These are phyloP conservation scores for Drosophila colorata DNA, from an alignment of 2,888 invertebrate genomes.

Conservation along the genomic window DNA sequence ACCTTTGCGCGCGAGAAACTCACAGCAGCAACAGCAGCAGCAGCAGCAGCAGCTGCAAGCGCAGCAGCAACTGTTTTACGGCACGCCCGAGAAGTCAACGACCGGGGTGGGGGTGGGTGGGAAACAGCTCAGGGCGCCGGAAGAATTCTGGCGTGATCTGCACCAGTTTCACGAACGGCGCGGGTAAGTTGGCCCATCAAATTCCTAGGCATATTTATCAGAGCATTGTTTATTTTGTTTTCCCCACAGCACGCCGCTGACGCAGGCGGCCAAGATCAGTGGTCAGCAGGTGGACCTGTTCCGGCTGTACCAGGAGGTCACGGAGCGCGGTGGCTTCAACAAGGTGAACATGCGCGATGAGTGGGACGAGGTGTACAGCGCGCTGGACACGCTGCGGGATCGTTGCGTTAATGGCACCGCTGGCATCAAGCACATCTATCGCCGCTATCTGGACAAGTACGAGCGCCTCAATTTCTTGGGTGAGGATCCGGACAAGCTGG, in stretches of 20 bases:
- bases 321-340: constrained; percentile 96
- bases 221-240: not conserved
- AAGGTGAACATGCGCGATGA: constrained; percentile 97
- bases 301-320: constrained; percentile 95
- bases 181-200: constrained; percentile 89
- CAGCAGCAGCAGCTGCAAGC: constrained; percentile 34
- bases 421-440: constrained; percentile 93
- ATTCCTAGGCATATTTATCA: not conserved
- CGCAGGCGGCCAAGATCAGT: constrained; percentile 91
- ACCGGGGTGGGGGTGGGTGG: constrained; percentile 35
- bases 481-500: constrained; percentile 92
- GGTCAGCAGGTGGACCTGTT: constrained; percentile 97
- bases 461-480: constrained; percentile 96
- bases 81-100: constrained; percentile 53
- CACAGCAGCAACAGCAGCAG: constrained; percentile 41
- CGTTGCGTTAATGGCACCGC: constrained; percentile 96
- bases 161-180: constrained; percentile 95
- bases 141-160: constrained; percentile 88
- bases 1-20: constrained; percentile 66
- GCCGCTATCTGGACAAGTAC: constrained; percentile 93
- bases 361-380: constrained; percentile 94
- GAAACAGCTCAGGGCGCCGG: constrained; percentile 66
- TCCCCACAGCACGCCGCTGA: constrained; percentile 86
- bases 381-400: constrained; percentile 91
- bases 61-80: constrained; percentile 39